Conservation (phyloP, 2,113 vertebrate genomes). For the Machaerirhynchus nigripectus region DNA sequence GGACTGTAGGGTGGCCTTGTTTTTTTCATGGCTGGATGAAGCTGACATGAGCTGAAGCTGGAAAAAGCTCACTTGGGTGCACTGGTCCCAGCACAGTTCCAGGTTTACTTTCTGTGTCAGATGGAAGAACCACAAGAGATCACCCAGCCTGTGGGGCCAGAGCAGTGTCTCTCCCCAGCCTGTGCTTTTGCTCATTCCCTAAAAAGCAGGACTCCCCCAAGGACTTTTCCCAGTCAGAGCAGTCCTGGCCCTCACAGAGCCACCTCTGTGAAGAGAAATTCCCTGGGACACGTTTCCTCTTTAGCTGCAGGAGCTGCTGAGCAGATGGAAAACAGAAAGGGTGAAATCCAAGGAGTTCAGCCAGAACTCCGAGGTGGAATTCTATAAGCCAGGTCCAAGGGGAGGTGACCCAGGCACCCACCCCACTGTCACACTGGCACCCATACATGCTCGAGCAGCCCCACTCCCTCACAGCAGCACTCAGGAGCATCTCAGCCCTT, state of each 20-base stretch:
- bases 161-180: background rate
- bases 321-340: background rate
- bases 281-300: background rate
- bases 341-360: background rate
- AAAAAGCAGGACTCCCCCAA: too few species aligned
- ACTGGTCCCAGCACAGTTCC: background rate
- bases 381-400: background rate
- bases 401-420: background rate
- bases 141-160: background rate
- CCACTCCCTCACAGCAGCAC: background rate
- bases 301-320: background rate
- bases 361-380: background rate
- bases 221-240: background rate
- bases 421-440: background rate
- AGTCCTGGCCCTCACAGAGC: background rate
- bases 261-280: background rate
- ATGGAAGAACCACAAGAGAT: background rate
- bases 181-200: background rate
- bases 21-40: background rate
- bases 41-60: background rate
- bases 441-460: background rate
- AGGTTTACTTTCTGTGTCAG: background rate
- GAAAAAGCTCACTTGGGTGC: background rate
- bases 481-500: background rate
- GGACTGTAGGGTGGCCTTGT: background rate